phyloP scores from a whole-genome alignment of 2,113 vertebrate genomes.

The Procavia capensis region DNA sequence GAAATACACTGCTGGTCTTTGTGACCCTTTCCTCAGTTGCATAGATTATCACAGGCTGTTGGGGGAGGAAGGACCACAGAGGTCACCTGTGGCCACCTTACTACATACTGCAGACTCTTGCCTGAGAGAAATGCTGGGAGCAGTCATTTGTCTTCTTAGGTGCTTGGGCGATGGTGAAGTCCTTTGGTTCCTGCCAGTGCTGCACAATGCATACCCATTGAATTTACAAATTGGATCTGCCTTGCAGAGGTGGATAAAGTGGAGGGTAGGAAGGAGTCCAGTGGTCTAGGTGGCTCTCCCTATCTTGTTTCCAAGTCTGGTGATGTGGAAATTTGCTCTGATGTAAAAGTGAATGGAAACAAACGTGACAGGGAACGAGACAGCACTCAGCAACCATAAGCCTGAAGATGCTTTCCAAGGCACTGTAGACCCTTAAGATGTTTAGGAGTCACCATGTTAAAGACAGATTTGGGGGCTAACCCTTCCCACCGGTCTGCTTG shows the following conservation, averaged over 20 bases:
- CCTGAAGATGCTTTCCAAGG: not conserved
- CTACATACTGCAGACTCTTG: not conserved
- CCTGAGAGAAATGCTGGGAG: not conserved
- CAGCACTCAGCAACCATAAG: not conserved
- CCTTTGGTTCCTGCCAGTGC: not conserved
- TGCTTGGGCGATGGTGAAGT: not conserved
- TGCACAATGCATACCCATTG: not conserved
- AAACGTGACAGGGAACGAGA: not conserved
- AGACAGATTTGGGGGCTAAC: not conserved
- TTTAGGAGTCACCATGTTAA: not conserved
- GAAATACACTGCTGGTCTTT: not conserved
- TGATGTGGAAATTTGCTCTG: not conserved
- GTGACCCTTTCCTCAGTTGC: not conserved
- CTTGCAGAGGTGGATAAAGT: not conserved
- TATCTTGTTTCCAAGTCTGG: not conserved
- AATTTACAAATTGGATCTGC: not conserved
- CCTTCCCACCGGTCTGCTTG: not conserved
- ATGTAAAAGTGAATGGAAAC: not conserved
- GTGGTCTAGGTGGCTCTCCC: not conserved
- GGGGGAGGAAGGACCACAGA: not conserved
- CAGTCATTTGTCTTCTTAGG: not conserved
- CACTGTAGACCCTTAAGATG: accelerated
- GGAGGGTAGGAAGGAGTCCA: not conserved
- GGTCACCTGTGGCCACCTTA: not conserved
- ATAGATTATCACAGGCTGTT: not conserved